Conservation (phyloP, 2,888 invertebrate species). For the Cheilosia grossa region DNA sequence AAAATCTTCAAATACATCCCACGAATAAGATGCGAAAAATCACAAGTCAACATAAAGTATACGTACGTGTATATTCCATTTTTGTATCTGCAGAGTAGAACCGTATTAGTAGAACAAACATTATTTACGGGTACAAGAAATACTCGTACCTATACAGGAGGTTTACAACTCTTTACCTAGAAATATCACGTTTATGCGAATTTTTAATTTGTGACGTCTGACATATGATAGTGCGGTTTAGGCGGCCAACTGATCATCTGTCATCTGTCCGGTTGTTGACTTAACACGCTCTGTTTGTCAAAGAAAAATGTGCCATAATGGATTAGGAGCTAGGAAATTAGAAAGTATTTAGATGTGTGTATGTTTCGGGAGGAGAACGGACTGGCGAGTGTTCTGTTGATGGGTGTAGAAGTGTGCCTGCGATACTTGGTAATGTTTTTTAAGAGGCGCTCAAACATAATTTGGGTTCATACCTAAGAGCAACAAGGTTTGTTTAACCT, state of each 20-base stretch:
- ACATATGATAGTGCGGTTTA: background rate
- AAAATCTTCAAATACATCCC: slow-evolving; percentile 6
- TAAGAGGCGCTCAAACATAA: too few species aligned
- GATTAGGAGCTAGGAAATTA: background rate
- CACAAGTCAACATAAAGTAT: slow-evolving; percentile 63
- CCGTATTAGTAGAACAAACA: slow-evolving; percentile 27
- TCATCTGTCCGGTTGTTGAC: slow-evolving; percentile 3
- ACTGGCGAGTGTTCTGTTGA: background rate
- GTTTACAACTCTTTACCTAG: slow-evolving; percentile 44
- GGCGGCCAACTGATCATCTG: slow-evolving; percentile 10
- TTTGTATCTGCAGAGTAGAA: background rate
- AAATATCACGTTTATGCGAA: slow-evolving; percentile 36
- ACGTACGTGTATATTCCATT: slow-evolving; percentile 23
- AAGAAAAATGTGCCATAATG: slow-evolving; percentile 14
- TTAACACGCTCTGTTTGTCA: slow-evolving; percentile 31
- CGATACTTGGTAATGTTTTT: too few species aligned
- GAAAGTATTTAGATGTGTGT: background rate
- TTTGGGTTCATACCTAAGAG: too few species aligned
- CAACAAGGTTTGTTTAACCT: too few species aligned
- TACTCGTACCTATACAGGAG: background rate
- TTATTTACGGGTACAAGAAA: slow-evolving; percentile 22
- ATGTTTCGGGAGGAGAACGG: background rate
- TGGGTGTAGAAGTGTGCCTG: too few species aligned
- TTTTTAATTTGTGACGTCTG: slow-evolving; percentile 19
- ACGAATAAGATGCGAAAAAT: slow-evolving; percentile 62